A percentile compares a stretch with the other conserved stretches of the same genome.
These are phyloP conservation scores for Zosterops hypoxanthus DNA, from an alignment of 2,113 vertebrate species.

Conservation along the genomic window DNA sequence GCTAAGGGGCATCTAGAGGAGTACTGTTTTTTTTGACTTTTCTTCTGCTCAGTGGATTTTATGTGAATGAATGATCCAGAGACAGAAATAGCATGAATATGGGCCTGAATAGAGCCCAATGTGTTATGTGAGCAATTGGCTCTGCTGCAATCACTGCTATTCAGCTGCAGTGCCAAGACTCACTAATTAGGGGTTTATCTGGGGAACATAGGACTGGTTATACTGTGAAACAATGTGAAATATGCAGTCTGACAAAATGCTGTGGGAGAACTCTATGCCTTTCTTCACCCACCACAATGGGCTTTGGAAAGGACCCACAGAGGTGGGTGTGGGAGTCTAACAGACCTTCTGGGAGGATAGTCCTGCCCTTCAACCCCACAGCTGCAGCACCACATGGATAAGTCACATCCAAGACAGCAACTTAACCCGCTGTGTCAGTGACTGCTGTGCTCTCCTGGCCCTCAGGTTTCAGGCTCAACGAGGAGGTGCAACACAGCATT, in stretches of 20 bases:
- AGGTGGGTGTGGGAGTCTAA: background rate
- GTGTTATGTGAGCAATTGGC: background rate
- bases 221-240: constrained; percentile 21
- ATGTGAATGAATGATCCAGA: background rate
- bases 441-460: background rate
- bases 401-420: background rate
- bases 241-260: constrained; percentile 3
- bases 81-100: constrained; percentile 33
- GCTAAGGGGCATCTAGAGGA: background rate
- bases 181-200: constrained; percentile 38
- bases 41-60: background rate
- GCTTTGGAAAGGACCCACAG: background rate
- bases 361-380: background rate
- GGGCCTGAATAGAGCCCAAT: constrained; percentile 27
- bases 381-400: background rate
- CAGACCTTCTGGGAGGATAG: background rate
- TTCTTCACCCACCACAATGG: background rate
- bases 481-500: constrained; percentile 83
- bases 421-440: background rate
- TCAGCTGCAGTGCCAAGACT: background rate
- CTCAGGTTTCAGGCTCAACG: constrained; percentile 84
- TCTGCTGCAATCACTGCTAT: constrained; percentile 31
- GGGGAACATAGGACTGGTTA: constrained; percentile 23
- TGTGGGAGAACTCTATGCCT: background rate
- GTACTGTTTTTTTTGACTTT: background rate